phyloP scores from a whole-genome alignment of 2,888 invertebrate genomes.

The Dermolepida albohirtum region DNA sequence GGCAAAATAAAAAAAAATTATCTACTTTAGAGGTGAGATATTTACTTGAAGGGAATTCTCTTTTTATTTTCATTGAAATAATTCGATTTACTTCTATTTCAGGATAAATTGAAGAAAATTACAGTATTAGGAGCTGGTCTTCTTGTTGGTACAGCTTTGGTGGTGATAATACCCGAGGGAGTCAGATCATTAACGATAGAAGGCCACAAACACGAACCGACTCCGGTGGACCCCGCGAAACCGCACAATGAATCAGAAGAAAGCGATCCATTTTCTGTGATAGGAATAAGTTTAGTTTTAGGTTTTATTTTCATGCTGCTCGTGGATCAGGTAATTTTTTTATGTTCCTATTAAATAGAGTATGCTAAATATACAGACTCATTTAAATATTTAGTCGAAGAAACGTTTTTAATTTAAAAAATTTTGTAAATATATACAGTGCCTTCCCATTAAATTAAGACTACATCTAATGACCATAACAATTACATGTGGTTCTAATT shows the following conservation, averaged over 20 bases:
- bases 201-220: conserved; percentile 44
- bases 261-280: conserved; percentile 79
- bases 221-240: conserved; percentile 47
- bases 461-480: no score
- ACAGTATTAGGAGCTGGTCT: conserved; percentile 97
- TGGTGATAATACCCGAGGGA: conserved; percentile 99
- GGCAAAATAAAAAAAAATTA: no score
- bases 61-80: neutral
- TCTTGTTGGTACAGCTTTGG: conserved; percentile 95
- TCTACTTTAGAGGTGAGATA: no score
- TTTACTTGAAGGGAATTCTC: no score
- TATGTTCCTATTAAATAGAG: no score
- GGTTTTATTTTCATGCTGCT: conserved; percentile 98
- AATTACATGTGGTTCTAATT: no score
- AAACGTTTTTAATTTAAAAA: no score
- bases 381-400: no score
- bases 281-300: conserved; percentile 92
- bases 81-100: conserved; percentile 55
- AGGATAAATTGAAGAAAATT: conserved; percentile 94
- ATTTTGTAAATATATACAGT: no score
- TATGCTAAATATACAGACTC: no score
- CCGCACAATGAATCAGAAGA: conserved; percentile 63
- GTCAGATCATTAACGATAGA: conserved; percentile 79
- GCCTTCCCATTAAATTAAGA: no score
- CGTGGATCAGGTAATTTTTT: conserved; percentile 82